Evolutionary conservation across 2,888 invertebrate species (phyloP), one percentile per base, ranked within the genome.

Genomic region (Alsophila aescularia): DNA sequence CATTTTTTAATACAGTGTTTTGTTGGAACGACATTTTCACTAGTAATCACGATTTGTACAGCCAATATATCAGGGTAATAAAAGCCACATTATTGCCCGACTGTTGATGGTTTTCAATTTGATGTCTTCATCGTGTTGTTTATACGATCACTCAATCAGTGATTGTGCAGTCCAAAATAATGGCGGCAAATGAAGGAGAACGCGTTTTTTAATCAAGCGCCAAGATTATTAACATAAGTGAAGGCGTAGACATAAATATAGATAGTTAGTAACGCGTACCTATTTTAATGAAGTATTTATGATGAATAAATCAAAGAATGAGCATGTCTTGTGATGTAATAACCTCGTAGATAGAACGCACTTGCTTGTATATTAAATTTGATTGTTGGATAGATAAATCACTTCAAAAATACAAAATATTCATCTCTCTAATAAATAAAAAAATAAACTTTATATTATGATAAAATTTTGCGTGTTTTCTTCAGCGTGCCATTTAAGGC

Each of bases 11-110:
- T 88, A 86, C 87, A 86, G 80, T 85, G 87, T 89, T 89, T 89
- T 89, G 90, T 89, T 85, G 87, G 88, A 88, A 84, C 85, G 90
- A 90, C 90, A 90, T 88, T 89, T 90, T 87, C 90, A 90, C 90
- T 90, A 86, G 86, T 87, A 87, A 89, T 89, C 88, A 88, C 83
- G 85, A 85, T 83, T 83, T 81, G 87, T 84, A 84, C 83, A 81
- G 81, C 87, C 82, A 83, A 87, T 87, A 85, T 83, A 88, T 88
- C 87, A 88, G 84, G 76, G 81, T 79, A 83, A 87, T 88, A 87
- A 85, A 87, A 73, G 79, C 71, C 73, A 78, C 72, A 79, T 85
- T 87, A 86, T 83, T 79, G 79, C 71, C 51, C 66, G 72, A 79
- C 78, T 73, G 80, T 69, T 81, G 86, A 83, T 87, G 84, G 79